Percentiles rank a stretch among this genome's conserved stretches.
Conservation (phyloP, 1,140 invertebrate genomes). For the Trachymyrmex septentrionalis region DNA sequence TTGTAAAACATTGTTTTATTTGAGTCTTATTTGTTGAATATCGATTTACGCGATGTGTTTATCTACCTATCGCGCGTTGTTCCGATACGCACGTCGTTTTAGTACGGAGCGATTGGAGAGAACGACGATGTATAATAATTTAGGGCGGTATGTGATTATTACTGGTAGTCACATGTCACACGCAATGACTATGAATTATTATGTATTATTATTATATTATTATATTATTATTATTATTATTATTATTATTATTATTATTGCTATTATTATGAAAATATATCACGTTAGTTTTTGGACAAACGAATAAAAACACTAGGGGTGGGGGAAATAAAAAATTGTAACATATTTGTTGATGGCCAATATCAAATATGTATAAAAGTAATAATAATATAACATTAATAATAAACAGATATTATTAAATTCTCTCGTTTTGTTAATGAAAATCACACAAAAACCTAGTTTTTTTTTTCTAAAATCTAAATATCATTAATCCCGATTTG, state of each 20-base stretch:
- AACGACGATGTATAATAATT: constrained; percentile 73
- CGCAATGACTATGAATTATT: constrained; percentile 73
- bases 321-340: constrained; percentile 75
- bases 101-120: constrained; percentile 34
- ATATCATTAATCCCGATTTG: not conserved
- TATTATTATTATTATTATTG: constrained; percentile 77
- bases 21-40: constrained; percentile 37
- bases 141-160: constrained; percentile 68
- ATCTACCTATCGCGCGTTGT: not conserved
- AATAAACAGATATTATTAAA: constrained; percentile 81
- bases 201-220: constrained; percentile 71
- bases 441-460: not conserved
- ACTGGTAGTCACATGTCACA: constrained; percentile 68
- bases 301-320: constrained; percentile 65
- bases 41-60: constrained; percentile 30
- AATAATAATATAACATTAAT: constrained; percentile 80
- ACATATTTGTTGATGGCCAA: constrained; percentile 82
- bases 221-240: constrained; percentile 76
- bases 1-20: constrained; percentile 12
- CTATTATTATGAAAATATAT: constrained; percentile 75
- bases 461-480: not conserved
- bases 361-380: constrained; percentile 82
- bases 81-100: constrained; percentile 30
- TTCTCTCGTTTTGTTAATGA: constrained; percentile 2
- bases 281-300: constrained; percentile 71